phyloP scores from a whole-genome alignment of 2,797 vertebrate genomes.

The Acrossocheilus fasciatus region DNA sequence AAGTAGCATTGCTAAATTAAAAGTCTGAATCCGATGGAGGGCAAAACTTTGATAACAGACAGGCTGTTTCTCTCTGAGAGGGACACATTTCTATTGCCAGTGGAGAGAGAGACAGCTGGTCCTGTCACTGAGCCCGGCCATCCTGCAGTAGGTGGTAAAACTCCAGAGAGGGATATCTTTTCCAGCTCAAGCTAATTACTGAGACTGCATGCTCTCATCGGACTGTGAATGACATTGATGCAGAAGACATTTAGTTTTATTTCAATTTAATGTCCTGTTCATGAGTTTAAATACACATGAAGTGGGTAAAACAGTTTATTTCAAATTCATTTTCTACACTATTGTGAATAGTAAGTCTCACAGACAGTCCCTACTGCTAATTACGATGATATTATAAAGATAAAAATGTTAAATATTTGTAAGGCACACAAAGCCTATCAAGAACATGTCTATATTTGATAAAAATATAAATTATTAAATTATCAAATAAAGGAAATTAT shows the following conservation, averaged over 20 bases:
- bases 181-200: conserved; percentile 55
- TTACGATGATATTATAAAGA: background rate
- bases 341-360: background rate
- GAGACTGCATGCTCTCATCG: conserved; percentile 14
- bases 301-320: background rate
- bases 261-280: conserved; percentile 2
- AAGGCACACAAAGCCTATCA: background rate
- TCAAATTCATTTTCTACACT: background rate
- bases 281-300: conserved; percentile 14
- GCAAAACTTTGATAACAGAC: conserved; percentile 50
- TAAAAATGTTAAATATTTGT: background rate
- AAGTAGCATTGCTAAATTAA: conserved; percentile 35
- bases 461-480: background rate
- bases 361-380: background rate
- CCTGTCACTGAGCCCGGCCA: conserved; percentile 46
- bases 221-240: conserved; percentile 24
- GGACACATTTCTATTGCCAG: conserved; percentile 56
- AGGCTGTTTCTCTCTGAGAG: conserved; percentile 40
- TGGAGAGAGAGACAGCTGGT: conserved; percentile 62
- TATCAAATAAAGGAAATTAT: background rate
- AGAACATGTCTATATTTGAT: background rate
- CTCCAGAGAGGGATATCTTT: conserved; percentile 39
- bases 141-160: conserved; percentile 55
- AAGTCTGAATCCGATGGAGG: conserved; percentile 27
- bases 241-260: background rate